Evolutionary conservation across 2,888 invertebrate species (phyloP).

Genomic region (Nomada flava): DNA sequence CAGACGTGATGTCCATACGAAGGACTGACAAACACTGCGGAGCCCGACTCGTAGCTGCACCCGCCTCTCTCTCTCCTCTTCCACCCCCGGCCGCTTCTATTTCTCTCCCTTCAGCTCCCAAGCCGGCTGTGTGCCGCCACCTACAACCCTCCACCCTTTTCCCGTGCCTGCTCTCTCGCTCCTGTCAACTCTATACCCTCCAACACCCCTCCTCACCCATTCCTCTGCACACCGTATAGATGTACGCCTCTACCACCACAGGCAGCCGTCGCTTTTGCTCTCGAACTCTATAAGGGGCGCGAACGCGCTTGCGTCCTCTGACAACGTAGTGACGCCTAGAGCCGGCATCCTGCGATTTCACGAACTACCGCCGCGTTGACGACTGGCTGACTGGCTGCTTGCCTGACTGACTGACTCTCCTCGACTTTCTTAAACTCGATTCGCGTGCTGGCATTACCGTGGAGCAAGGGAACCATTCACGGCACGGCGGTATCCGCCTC

Average conservation of each 20-base stretch:
- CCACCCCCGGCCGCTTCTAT: constrained; percentile 50
- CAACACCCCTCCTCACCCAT: constrained; percentile 54
- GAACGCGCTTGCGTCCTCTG: constrained; percentile 78
- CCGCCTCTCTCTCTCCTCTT: constrained; percentile 61
- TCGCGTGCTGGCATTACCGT: constrained; percentile 63
- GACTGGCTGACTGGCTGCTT: constrained; percentile 55
- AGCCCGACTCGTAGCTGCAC: constrained; percentile 71
- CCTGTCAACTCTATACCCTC: constrained; percentile 42
- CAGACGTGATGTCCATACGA: constrained; percentile 75
- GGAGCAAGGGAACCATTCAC: constrained; percentile 15
- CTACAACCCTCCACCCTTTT: constrained; percentile 66
- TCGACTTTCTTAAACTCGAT: constrained; percentile 61
- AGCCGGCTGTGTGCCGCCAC: constrained; percentile 70
- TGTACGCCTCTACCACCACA: constrained; percentile 52
- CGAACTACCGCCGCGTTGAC: constrained; percentile 69
- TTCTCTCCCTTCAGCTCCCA: constrained; percentile 62
- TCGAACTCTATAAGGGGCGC: constrained; percentile 82
- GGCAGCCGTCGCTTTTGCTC: constrained; percentile 77
- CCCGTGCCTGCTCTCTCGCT: constrained; percentile 38
- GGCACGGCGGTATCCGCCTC: constrained; percentile 19
- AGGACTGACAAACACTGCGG: constrained; percentile 81
- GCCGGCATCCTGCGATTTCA: constrained; percentile 71
- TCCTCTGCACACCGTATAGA: constrained; percentile 40
- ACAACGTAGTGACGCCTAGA: constrained; percentile 67
- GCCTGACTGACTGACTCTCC: constrained; percentile 47